Base-by-base conservation (phyloP, 2,113 vertebrate species). In the Phycodurus eques region DNA sequence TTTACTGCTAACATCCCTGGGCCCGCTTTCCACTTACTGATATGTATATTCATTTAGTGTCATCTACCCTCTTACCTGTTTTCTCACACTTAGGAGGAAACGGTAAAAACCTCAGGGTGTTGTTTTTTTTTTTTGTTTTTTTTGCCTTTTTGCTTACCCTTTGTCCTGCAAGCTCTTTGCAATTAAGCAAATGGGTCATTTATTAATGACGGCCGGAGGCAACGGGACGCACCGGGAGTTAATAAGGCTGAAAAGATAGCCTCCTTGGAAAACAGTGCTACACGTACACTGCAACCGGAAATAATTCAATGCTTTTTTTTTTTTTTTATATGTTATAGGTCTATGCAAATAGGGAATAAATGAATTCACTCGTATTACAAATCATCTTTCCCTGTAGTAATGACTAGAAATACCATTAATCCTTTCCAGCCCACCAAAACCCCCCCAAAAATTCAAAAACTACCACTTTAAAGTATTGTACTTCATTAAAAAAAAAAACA, bases 141-240 rank as follows among this genome's bases (percentile, higher is more conserved):
- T 54, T 19, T 54, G 43, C 42, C 12, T 42, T 57, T 54, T 39
- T 43, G 20, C 31, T 57, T 27, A 27, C 67, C 68, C 70, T 86
- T 76, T 78, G 78, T 85, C 83, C 80, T 80, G 77, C 75, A 63
- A 68, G 72, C 77, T 72, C 80, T 72, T 69, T 82, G 84, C 88
- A 90, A 90, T 92, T 90, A 90, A 83, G 73, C 87, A 90, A 92
- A 92, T 87, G 83, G 87, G 70, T 88, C 89, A 90, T 90, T 90
- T 91, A 90, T 90, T 88, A 92, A 81, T 80, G 20, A 69, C 13
- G 75, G 75, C 88, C 44, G 60, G 68, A 27, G 88, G 88, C 87
- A 83, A 85, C 76, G 72, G 82, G 81, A 87, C 83, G 83, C 79
- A 79, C 7, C 42, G 87, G 82, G 77, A 87, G 83, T 85, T 85